phyloP scores from a whole-genome alignment of 2,113 vertebrate species.

The Cyanocitta stelleri region DNA sequence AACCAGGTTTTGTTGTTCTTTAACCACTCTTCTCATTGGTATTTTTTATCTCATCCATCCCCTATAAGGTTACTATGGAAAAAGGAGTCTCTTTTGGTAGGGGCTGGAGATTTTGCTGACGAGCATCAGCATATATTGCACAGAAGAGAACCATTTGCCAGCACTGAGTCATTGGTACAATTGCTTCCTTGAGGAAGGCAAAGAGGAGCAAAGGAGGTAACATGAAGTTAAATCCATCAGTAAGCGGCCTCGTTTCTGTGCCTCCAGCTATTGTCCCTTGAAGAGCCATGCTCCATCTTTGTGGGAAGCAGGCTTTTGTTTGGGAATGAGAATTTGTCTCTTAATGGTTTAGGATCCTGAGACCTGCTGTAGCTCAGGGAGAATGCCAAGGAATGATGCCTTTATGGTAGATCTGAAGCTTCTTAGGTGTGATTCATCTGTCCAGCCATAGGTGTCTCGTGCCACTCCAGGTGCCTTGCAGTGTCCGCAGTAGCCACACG shows the following conservation, averaged over 20 bases:
- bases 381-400: background rate
- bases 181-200: background rate
- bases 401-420: background rate
- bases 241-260: background rate
- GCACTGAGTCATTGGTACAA: background rate
- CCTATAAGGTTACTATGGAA: background rate
- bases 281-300: background rate
- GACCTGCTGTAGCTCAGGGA: background rate
- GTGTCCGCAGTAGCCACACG: rapidly evolving
- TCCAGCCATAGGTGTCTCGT: rapidly evolving
- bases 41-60: rapidly evolving
- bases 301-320: background rate
- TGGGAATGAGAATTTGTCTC: background rate
- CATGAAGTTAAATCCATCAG: background rate
- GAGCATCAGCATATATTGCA: background rate
- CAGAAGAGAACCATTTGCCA: background rate
- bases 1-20: background rate
- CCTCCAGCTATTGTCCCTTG: rapidly evolving
- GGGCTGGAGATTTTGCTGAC: background rate
- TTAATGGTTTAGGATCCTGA: background rate
- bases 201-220: background rate
- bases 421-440: rapidly evolving
- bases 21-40: background rate
- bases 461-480: background rate
- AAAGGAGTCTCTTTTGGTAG: background rate